Evolutionary conservation across 2,113 vertebrate species (phyloP).

Genomic region (Pelobates fuscus): DNA sequence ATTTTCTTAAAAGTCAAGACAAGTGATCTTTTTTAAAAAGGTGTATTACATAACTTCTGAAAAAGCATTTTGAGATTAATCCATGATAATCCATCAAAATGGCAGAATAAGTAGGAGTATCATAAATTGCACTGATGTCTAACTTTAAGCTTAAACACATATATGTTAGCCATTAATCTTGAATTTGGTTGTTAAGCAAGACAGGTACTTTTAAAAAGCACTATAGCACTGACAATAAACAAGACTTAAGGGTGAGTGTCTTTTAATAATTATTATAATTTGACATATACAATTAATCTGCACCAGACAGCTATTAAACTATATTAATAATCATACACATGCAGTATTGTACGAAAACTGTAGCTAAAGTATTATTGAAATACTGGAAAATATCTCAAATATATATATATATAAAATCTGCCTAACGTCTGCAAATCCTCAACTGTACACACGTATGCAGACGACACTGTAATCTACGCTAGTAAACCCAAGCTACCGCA

Average conservation of each 20-base stretch:
- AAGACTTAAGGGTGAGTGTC: neutral
- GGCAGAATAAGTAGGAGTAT: neutral
- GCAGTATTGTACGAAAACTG: no score
- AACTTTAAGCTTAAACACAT: neutral
- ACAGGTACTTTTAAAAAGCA: neutral
- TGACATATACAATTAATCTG: neutral
- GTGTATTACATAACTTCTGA: neutral
- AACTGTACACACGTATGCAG: no score
- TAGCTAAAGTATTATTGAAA: no score
- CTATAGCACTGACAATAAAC: neutral
- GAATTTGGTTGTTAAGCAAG: neutral
- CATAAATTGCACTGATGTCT: neutral
- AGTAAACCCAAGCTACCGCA: no score
- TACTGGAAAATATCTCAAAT: no score
- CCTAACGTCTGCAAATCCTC: no score
- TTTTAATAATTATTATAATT: neutral
- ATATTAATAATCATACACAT: neutral
- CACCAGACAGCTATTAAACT: neutral
- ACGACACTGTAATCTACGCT: no score
- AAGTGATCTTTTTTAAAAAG: conserved; percentile 1
- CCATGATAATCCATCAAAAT: conserved; percentile 2
- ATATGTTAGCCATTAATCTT: neutral
- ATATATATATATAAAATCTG: no score
- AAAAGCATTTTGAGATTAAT: neutral
- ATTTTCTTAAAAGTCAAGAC: conserved; percentile 2